phyloP scores from a whole-genome alignment of 1,140 invertebrate genomes.

The Dendrolimus kikuchii region DNA sequence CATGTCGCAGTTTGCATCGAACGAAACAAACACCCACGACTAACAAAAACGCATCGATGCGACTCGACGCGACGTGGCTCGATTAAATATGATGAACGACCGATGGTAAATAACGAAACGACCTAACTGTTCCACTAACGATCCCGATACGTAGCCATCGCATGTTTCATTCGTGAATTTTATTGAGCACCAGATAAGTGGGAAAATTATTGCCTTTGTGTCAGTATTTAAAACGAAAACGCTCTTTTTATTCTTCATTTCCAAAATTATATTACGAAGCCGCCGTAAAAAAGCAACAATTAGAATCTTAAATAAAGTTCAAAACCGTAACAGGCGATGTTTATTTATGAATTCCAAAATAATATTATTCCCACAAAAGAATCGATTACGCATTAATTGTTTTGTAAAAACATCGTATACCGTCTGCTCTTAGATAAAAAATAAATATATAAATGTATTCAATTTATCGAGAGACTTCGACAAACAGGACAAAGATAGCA shows the following conservation, averaged over 20 bases:
- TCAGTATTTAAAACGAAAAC: neutral
- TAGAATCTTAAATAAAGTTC: neutral
- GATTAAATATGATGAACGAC: slow-evolving; percentile 55
- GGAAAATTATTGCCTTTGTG: slow-evolving; percentile 10
- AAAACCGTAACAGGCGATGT: slow-evolving; percentile 2
- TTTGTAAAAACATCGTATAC: slow-evolving; percentile 19
- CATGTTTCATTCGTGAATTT: slow-evolving; percentile 24
- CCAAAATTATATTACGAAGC: too few species aligned
- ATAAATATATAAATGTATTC: slow-evolving; percentile 24
- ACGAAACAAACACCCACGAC: slow-evolving; percentile 10
- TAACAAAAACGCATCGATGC: slow-evolving; percentile 19
- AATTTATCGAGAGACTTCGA: slow-evolving; percentile 23
- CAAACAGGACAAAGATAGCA: slow-evolving; percentile 28
- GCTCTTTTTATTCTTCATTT: too few species aligned
- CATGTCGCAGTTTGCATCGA: slow-evolving; percentile 19
- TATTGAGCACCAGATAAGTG: slow-evolving; percentile 20
- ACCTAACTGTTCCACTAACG: slow-evolving; percentile 41
- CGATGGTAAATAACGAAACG: slow-evolving; percentile 27
- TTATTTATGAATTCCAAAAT: too few species aligned
- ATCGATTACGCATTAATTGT: slow-evolving; percentile 17
- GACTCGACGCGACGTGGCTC: slow-evolving; percentile 21
- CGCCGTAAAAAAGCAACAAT: too few species aligned
- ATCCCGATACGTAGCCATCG: slow-evolving; percentile 22
- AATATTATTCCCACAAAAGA: too few species aligned
- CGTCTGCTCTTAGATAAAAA: slow-evolving; percentile 20